Evolutionary conservation across 2,888 invertebrate genomes (phyloP), one percentile per base, ranked within the genome.

Genomic region (Miltochrista miniata): DNA sequence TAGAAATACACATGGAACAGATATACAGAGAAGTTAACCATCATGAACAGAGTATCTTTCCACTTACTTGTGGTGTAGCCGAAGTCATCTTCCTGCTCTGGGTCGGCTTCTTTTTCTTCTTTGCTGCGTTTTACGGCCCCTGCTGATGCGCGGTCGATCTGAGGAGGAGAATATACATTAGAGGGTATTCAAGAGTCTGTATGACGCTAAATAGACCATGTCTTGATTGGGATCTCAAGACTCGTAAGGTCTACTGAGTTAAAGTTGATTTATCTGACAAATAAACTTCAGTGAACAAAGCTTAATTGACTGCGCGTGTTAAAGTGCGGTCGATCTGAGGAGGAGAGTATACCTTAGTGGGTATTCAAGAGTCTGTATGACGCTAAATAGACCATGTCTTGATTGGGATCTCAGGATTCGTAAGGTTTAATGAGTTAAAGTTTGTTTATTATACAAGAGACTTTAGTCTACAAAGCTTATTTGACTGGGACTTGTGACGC

Each of bases 1-100:
- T 91, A 91, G 35, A 90, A 75, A 53, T 91, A 92, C 0, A 92
- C 86, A 42, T 90, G 91, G 35, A 88, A 54, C 1, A 90, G 56
- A 41, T 92, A 91, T 38, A 90, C 77, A 2, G 79, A 74, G 69
- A 87, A 89, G 56, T 90, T 90, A 46, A 90, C 56, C 2, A 86
- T 58, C 33, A 85, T 82, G 76, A 86, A 89, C 80, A 90, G 87
- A 88, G 89, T 89, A 88, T 90, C 89, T 85, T 88, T 88, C 87
- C 87, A 95, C 96, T 96, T 92, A 98, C 98, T 95, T 79, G 92
- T 92, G n/a, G 98, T 98, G 90, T 98, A 98, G 49, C 98, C 98
- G 85, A 95, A 98, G 73, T 96, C 96, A 76, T 98, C 98, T 84
- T 98, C 98, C 64, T 94, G 92, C 72, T 98, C 98, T 11, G 94